Base-by-base conservation (phyloP, 30 jellyfish, hydroid and myxozoan genomes). In the Chrysaora quinquecirrha region DNA sequence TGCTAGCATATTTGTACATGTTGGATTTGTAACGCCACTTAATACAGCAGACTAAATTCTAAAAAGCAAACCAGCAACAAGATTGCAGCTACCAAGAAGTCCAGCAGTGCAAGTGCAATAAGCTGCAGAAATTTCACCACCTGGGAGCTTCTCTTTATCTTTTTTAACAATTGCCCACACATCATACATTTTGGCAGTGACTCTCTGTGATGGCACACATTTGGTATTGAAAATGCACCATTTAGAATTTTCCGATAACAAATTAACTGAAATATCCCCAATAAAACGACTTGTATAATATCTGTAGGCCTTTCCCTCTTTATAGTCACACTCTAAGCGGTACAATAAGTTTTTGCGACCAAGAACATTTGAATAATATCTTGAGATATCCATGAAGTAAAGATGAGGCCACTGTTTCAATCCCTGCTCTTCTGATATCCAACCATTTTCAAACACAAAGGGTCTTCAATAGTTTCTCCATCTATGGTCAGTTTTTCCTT, bases 221-320 rank as follows among this genome's bases (percentile, higher is more conserved):
- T 63, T 79, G 34, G 90, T 33, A 22, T 79, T 79, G 28, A 79
- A 24, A 11, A 47, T 35, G 58, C 87, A 80, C n/a, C 64, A 34
- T 32, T 20, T 32, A n/a, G 56, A 29, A 0, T 29, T 32, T 48
- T 29, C 30, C 20, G 72, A 32, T 29, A 80, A 64, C 46, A 58
- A 48, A 30, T 68, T 73, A 68, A 63, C 30, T 7, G 38, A 65
- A 2, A 35, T 23, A 21, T 80, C 87, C 64, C 47, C 65, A 21
- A 80, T 88, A 67, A 80, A 80, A 19, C 47, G 77, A 28, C 76
- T 38, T n/a, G 30, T 58, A 68, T 64, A 80, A 75, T 80, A 80
- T 14, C 91, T 0, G 35, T 64, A 80, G 34, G 89, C 87, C 46
- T 80, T 80, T 22, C 87, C 87, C 56, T 80, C 91, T 49, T 80